Evolutionary conservation across 2,888 invertebrate genomes (phyloP), one percentile per base, ranked within the genome.

Genomic region (Tyria jacobaeae): DNA sequence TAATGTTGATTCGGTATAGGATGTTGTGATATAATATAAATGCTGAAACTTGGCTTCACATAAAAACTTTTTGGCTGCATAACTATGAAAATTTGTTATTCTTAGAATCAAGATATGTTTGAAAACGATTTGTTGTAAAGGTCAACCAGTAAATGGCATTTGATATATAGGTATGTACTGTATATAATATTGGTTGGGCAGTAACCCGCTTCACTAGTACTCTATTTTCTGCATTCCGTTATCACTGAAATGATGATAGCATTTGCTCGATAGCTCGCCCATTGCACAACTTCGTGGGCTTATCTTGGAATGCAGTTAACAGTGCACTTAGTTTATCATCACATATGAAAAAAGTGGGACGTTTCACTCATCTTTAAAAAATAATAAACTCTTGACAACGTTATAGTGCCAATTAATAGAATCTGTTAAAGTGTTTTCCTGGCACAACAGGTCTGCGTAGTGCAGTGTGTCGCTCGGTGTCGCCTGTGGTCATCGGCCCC

Each of bases 401-500:
- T 62, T 72, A 69, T 73, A 61, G 57, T 35, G 62, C 59, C 71
- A 75, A 81, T 79, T 81, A 83, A 73, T 68, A 71, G 68, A 77
- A 78, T 80, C 76, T 64, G 71, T 62, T 60, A 65, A 77, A 79
- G 78, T 80, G 81, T 81, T 79, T 77, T 70, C 72, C 71, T 78
- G 57, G 59, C 75, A 79, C 80, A 84, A 80, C 80, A 78, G 78
- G 84, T 84, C 75, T 71, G 72, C 70, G 70, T 72, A 77, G 80
- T 81, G 83, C 76, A 78, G 81, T 76, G 75, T 76, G 81, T 77
- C 71, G 78, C 80, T 67, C 80, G 78, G 83, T 83, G 87, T 85
- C 84, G 83, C 80, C 78, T 62, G 80, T 92, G 93, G 93, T 94
- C 93, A 92, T 89, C 92, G 93, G 89, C 93, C 92, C 76, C 89